Evolutionary conservation across 2,888 invertebrate genomes (phyloP), one percentile per base, ranked within the genome.

Genomic region (Leucophenga maculata): DNA sequence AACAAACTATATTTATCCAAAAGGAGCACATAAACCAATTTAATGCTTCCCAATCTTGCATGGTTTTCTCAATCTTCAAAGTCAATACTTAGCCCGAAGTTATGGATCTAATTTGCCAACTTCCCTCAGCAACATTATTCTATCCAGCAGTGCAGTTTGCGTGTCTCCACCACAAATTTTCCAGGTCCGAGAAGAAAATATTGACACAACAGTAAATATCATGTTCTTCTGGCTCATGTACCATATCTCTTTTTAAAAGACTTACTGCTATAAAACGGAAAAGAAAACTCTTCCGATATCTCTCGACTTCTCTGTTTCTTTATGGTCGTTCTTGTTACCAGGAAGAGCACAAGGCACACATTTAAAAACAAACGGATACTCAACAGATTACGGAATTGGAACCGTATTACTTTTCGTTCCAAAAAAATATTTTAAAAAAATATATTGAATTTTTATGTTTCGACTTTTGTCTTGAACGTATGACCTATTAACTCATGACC

Each of bases 31-130:
- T 26, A 26, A 75, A 71, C 74, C 75, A 72, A 72, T 66, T 73
- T 91, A 90, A 91, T 74, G 71, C 72, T 75, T 74, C 72, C 75
- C 72, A 76, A 75, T 74, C 74, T 70, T 65, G 69, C 72, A 72
- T 75, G 73, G 74, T 72, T 73, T 74, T 77, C 77, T 74, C 76
- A 77, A 75, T 72, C 76, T 70, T 76, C 72, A 76, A 91, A 90
- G 91, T 90, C 90, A 90, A 91, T 73, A 70, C 71, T 72, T 71
- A 68, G 91, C 92, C 92, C 91, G 91, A 93, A 91, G 90, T 91
- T 92, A 92, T 91, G 92, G 92, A 73, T 74, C 73, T 72, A 73
- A 62, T 74, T 92, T 92, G 91, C 91, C 91, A 90, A 91, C 91
- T 90, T 26, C 26, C 26, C 26, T 26, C 4, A 26, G 3, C 26